Evolutionary conservation across 2,113 vertebrate genomes (phyloP), one percentile per base, ranked within the genome.

Genomic region (Peromyscus californicus): DNA sequence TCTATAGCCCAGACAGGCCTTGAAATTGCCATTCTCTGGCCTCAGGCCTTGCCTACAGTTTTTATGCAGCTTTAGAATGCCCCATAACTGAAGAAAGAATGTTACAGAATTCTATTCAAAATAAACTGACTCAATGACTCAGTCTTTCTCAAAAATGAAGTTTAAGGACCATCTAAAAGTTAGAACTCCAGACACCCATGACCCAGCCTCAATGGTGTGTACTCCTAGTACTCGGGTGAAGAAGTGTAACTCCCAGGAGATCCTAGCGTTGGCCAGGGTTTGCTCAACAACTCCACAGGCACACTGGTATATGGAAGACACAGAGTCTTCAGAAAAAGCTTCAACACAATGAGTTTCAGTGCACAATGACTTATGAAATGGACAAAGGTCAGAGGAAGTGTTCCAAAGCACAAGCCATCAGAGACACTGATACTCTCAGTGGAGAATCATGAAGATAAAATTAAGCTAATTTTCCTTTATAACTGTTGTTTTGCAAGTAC

Each of bases 71-170:
- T 29, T 95, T 76, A 87, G 19, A 85, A 91, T 76, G 61, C 72
- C 16, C 90, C 31, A 10, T 26, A 72, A 89, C 10, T 93, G 61
- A 45, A 15, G 63, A 7, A 69, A 57, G 54, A 67, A 85, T 69
- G 86, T 48, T 26, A 86, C 36, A 85, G 39, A 80, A 91, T 91
- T 74, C 61, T 63, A 84, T 48, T 93, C 87, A 87, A 91, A 89
- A 57, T 76, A 61, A 45, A 92, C 57, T 70, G 17, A 72, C 2
- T 85, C 70, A 67, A 70, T 31, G 39, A 85, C 39, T 67, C 83
- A 45, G 61, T 17, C 17, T 80, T 91, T 93, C 36, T 78, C 21
- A 80, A 90, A 54, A 92, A 65, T 82, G 33, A 69, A 16, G 11
- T 65, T 78, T 39, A n/a, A 72, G 51, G 29, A 72, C 36, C n/a